Evolutionary conservation across 2,888 invertebrate species (phyloP), one percentile per base, ranked within the genome.

Genomic region (Drosophila aldrichi): DNA sequence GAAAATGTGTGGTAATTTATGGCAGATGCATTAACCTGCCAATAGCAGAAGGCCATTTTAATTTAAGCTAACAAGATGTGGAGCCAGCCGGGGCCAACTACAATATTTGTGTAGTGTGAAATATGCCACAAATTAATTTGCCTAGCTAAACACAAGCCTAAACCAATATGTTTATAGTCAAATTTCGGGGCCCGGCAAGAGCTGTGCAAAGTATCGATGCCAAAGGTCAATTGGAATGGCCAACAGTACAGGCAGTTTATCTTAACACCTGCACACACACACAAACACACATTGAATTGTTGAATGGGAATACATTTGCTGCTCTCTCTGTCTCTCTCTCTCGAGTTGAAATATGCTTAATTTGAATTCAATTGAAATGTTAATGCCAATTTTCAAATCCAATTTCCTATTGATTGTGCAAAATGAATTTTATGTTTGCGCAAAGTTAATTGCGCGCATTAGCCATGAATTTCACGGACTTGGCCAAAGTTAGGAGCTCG

Each of bases 311-410:
- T 49, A 20, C 14, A 49, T 52, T 22, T 52, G 36, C 18, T 60
- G 14, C 14, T 25, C 18, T 22, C 20, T 22, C 20, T 25, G 14
- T 36, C 36, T 22, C 20, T 22, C 20, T 25, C 18, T 36, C 36
- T 9, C 14, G 18, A 46, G 56, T 48, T 65, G 66, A 76, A 70
- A 71, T 63, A 52, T 61, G 62, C 58, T 32, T 59, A 79, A 70
- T 74, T 79, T 62, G 46, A 65, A 72, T 69, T 67, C 49, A 58
- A 82, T 82, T 85, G 67, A 63, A 70, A 82, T 85, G 64, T 59
- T 76, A 70, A 77, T 77, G 65, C 1, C 18, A 59, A 46, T 67
- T 48, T 2, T 32, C 49, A 66, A 69, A 67, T 46, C 54, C 16
- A 40, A 44, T 58, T 46, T 40, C 16, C 32, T 18, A 20, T 62